Evolutionary conservation across 2,888 invertebrate species (phyloP).

Genomic region (Drosophila setosimentum): DNA sequence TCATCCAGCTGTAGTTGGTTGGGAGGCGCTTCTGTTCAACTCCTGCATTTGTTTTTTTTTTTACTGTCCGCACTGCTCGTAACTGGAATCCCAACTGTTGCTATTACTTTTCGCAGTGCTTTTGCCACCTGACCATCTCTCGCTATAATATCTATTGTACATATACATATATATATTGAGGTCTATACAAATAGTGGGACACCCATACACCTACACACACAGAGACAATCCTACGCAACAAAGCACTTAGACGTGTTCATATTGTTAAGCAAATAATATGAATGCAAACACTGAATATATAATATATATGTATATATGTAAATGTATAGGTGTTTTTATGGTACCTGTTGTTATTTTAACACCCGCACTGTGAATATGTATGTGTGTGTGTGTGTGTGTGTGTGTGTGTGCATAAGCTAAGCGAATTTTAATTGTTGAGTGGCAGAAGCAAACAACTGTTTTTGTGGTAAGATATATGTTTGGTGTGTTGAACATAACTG

Average conservation of each 20-base stretch:
- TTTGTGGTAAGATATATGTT: neutral
- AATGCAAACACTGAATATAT: constrained; percentile 9
- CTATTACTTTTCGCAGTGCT: constrained; percentile 6
- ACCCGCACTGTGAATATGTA: neutral
- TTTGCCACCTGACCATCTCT: constrained; percentile 33
- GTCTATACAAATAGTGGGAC: constrained; percentile 57
- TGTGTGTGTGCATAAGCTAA: constrained; percentile 1
- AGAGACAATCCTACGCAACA: constrained; percentile 1
- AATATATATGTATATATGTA: too few relatives aligned
- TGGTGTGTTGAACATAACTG: neutral
- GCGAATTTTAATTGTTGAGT: constrained; percentile 9
- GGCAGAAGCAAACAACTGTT: neutral
- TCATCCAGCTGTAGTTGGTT: constrained; percentile 1
- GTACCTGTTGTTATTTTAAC: constrained; percentile 29
- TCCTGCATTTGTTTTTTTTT: neutral
- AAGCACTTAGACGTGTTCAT: constrained; percentile 66
- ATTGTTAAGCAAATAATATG: constrained; percentile 70
- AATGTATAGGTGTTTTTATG: constrained; percentile 10
- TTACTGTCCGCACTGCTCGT: constrained; percentile 27
- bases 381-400: neutral
- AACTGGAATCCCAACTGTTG: constrained; percentile 46
- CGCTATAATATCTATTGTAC: constrained; percentile 49
- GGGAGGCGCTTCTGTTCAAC: constrained; percentile 1
- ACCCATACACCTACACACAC: constrained; percentile 15
- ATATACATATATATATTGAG: neutral